These are phyloP conservation scores for Sebastes oblongus DNA, from an alignment of 2,797 vertebrate genomes.

Conservation along the genomic window DNA sequence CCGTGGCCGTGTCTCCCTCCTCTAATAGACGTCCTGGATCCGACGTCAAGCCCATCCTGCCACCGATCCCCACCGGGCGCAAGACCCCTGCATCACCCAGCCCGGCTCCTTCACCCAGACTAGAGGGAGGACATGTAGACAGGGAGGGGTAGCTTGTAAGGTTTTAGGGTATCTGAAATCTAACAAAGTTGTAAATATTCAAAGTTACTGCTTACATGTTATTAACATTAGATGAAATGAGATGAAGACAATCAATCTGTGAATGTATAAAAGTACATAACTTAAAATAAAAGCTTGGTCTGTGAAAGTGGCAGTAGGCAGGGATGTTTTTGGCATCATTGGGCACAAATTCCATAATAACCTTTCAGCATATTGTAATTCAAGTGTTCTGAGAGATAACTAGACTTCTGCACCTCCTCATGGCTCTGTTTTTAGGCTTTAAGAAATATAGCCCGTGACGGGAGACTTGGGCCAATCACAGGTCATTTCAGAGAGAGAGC, in stretches of 20 bases:
- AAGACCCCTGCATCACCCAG: conserved; percentile 64
- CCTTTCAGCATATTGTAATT: no score
- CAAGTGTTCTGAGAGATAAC: no score
- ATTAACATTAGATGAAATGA: neutral
- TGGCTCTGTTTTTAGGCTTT: no score
- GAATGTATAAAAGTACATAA: neutral
- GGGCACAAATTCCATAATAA: no score
- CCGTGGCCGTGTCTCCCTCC: conserved; percentile 32
- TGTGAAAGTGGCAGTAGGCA: neutral
- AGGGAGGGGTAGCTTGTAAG: neutral
- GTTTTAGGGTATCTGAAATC: neutral
- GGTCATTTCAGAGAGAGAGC: no score
- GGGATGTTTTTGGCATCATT: fast-evolving
- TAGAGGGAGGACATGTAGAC: neutral
- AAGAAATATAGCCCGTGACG: no score
- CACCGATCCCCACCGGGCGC: conserved; percentile 84
- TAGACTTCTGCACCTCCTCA: no score
- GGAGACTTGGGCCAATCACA: no score
- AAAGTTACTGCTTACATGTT: neutral
- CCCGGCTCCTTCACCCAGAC: conserved; percentile 18
- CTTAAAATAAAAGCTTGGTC: neutral
- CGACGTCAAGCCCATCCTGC: conserved; percentile 83
- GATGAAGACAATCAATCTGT: neutral
- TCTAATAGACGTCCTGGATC: conserved; percentile 72
- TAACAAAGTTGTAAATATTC: neutral